Conservation (phyloP, 2,888 invertebrate species). For the Hypercompe scribonia region DNA sequence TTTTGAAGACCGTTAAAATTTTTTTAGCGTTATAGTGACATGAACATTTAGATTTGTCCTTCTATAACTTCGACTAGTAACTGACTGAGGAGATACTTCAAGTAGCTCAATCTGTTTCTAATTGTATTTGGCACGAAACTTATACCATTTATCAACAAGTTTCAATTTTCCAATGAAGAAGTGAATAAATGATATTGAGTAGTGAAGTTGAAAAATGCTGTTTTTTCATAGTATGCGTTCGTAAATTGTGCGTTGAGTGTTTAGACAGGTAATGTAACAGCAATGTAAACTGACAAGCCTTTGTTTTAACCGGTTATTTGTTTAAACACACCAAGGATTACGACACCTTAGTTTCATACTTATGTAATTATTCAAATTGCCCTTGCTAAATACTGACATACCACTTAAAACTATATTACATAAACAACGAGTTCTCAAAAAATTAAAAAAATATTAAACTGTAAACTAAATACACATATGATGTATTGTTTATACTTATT, state of each 20-base stretch:
- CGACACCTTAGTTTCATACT: background rate
- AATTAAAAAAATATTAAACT: background rate
- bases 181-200: background rate
- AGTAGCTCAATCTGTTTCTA: background rate
- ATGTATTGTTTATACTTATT: background rate
- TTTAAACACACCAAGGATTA: slow-evolving; percentile 7
- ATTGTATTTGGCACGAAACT: background rate
- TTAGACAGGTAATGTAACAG: slow-evolving; percentile 26
- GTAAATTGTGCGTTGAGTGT: slow-evolving; percentile 13
- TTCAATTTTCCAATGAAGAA: background rate
- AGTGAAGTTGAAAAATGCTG: background rate
- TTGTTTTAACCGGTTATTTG: slow-evolving; percentile 29
- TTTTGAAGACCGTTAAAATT: too few relatives aligned
- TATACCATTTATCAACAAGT: background rate
- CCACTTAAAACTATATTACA: background rate
- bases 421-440: background rate
- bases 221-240: background rate
- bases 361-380: background rate
- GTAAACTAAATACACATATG: background rate
- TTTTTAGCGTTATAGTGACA: background rate
- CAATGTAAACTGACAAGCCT: slow-evolving; percentile 9
- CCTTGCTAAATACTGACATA: background rate
- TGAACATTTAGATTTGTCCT: background rate
- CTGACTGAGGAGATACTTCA: background rate
- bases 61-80: too few relatives aligned